Conservation (phyloP, 2,113 vertebrate genomes). For the Ivindomyrus marchei region DNA sequence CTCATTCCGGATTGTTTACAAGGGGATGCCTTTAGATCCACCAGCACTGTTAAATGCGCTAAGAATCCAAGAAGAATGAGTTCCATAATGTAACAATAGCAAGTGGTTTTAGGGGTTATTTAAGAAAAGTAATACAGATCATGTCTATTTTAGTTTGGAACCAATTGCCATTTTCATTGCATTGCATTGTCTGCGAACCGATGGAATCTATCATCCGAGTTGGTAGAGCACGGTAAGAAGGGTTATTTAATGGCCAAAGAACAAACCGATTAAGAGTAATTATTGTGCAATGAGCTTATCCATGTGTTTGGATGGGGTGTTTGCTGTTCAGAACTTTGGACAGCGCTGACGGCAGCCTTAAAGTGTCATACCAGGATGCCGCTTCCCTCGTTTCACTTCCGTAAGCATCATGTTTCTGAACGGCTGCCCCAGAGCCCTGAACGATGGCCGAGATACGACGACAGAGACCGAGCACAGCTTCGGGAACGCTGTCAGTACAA, state of each 20-base stretch:
- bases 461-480: not conserved
- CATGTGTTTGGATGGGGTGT: not conserved
- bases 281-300: not conserved
- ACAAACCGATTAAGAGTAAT: not conserved
- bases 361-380: not conserved
- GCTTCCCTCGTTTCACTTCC: not conserved
- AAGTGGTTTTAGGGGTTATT: not conserved
- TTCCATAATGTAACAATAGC: not conserved
- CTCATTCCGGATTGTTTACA: not conserved
- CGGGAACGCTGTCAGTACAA: not conserved
- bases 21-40: not conserved
- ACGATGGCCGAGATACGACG: not conserved
- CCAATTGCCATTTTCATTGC: not conserved
- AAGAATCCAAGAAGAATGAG: not conserved
- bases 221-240: not conserved
- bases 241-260: not conserved
- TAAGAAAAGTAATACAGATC: not conserved
- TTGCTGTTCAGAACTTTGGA: not conserved
- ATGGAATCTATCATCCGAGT: not conserved
- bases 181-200: not conserved
- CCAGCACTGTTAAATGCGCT: not conserved
- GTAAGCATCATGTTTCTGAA: not conserved
- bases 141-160: not conserved
- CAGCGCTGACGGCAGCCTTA: not conserved
- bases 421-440: not conserved